Evolutionary conservation across 2,113 vertebrate species (phyloP), one percentile per base, ranked within the genome.

Genomic region (Todiramphus chloris): DNA sequence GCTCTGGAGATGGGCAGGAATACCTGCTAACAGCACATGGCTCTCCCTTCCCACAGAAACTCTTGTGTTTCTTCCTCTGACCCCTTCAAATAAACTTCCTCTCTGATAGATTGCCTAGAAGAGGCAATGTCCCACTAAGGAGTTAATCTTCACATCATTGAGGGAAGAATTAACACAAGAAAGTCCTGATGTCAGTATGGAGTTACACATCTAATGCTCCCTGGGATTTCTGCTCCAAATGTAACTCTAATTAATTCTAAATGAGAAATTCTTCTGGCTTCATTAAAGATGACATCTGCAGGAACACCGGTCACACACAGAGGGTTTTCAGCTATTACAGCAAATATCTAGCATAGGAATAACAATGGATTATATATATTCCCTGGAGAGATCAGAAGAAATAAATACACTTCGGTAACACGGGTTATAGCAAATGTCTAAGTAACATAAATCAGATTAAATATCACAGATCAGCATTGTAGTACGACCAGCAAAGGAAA

Each of bases 211-310:
- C 89, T 90, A 82, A 63, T 15, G 35, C 75, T 75, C 89, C 93
- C 87, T 35, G 76, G 88, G 83, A 95, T 66, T 87, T 68, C 90
- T 93, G 87, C 64, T 94, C 77, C 91, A 90, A 89, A 87, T 78
- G 81, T 68, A 80, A 33, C 48, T 80, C 31, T 95, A 97, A 96
- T 96, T 97, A 94, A 96, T 96, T 96, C 64, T 77, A 82, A 93
- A 95, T 72, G 77, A 92, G 83, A 37, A 95, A 74, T 58, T 92
- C 73, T 55, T 67, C 80, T 83, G 90, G 70, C 75, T 76, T 94
- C 94, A 68, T 94, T 94, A 91, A 56, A 55, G 83, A 91, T 60
- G 91, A 37, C 95, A 91, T 93, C 95, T 92, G 77, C 13, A 3
- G 89, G 89, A 96, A 19, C 86, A 56, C 84, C 0, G 0, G 76